These are phyloP conservation scores for Rissa tridactyla DNA, from an alignment of 2,113 vertebrate species.

Conservation along the genomic window DNA sequence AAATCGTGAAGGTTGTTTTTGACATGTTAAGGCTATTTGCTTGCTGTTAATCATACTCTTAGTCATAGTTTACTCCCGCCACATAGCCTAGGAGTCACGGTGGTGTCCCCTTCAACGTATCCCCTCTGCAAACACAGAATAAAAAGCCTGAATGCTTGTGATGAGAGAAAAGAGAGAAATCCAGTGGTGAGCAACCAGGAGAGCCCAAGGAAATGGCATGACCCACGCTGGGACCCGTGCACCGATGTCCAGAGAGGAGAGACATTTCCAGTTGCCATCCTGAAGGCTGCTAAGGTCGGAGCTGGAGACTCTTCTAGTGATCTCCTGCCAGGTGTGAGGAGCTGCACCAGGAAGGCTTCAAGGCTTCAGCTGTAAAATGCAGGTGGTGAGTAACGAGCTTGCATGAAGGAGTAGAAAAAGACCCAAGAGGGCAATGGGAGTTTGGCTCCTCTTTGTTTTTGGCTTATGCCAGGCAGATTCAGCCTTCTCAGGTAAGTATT, in stretches of 20 bases:
- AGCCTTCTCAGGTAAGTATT: neutral
- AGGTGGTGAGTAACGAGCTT: neutral
- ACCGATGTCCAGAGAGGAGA: neutral
- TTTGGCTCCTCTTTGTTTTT: neutral
- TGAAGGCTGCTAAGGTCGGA: neutral
- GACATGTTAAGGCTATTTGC: neutral
- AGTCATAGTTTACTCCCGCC: neutral
- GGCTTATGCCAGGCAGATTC: neutral
- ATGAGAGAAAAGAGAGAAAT: neutral
- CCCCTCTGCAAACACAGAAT: neutral
- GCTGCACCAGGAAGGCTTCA: neutral
- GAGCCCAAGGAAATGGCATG: neutral
- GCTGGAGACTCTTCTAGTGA: neutral
- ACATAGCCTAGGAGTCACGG: neutral
- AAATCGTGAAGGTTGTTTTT: neutral
- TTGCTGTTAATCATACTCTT: neutral
- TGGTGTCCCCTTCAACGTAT: neutral
- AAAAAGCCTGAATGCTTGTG: neutral
- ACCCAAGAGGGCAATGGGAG: neutral
- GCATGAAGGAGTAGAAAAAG: neutral
- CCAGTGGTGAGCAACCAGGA: neutral
- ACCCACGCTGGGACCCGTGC: neutral
- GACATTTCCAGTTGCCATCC: fast-evolving
- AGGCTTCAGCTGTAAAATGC: neutral
- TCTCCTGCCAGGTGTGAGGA: neutral